Base-by-base conservation (phyloP, 2,797 vertebrate genomes). In the Falco peregrinus region DNA sequence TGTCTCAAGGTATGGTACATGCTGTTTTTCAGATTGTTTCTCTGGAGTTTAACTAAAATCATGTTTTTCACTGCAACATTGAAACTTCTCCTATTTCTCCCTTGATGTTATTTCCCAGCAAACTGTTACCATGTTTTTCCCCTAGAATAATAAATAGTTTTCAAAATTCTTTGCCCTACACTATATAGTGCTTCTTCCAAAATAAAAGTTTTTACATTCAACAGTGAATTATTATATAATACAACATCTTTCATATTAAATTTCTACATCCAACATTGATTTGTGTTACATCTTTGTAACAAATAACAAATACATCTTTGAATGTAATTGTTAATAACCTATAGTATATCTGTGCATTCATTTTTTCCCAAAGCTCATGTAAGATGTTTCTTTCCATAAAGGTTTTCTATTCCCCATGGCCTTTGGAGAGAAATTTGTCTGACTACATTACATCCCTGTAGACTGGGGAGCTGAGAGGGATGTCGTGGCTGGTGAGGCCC, bases 21-120 rank as follows among this genome's bases (percentile, higher is more conserved):
- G 19, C 29, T 88, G 50, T 35, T 95, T 68, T 93, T 75, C 65
- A 93, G 37, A 80, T 65, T 64, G 69, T 81, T 95, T 87, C 68
- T 93, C 68, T 61, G 25, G 57, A 81, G 57, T 77, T 89, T 89
- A 87, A 80, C 78, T 87, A 88, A 89, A 89, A 68, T 41, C 5
- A 20, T 65, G 21, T 1, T 57, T 93, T 90, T 81, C 53, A 88
- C 35, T 73, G 43, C 45, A 64, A 35, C 8, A n/a, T 20, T 79
- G 77, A 43, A 87, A 85, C 31, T 60, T 63, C 61, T 77, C 69
- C 35, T 73, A 37, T 71, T 93, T 84, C 39, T 91, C 39, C 14
- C 51, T 69, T 45, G 39, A 51, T 29, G 51, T 75, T 84, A 69
- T 89, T 86, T 96, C 33, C 43, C 53, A 82, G 51, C 9, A 89